Base-by-base conservation (phyloP, 2,113 vertebrate species). In the Calyptommatus sinebrachiatus region DNA sequence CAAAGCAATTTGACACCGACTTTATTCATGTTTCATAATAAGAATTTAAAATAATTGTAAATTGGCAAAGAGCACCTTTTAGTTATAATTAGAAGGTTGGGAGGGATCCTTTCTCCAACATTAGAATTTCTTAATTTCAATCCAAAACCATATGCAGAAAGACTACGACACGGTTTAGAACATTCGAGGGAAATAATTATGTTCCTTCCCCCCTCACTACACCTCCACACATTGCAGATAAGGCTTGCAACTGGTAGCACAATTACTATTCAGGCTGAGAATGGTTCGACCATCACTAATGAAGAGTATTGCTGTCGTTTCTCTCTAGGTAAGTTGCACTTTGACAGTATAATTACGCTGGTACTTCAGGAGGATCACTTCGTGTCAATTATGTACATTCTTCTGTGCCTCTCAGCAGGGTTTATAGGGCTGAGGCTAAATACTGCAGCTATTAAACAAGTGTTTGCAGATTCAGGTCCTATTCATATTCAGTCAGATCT, bases 21-120 rank as follows among this genome's bases (percentile, higher is more conserved):
- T 76, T 88, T 71, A 85, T 83, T 29, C 71, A 31, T 69, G 24
- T 2, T 87, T 92, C 81, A 78, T 84, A 87, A 85, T 84, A 77
- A 80, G 72, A 79, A 74, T 86, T 41, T 53, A 71, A 63, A n/a
- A 29, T 22, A 79, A 72, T 31, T 41, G 11, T 28, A 48, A 63
- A 79, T 48, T 72, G 63, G 41, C 60, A 63, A 41, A 71, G 41
- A 24, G 41, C 10, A 63, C 22, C 53, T 28, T 79, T 53, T 28
- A 18, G 63, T n/a, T 41, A 65, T 46, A 12, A 28, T 48, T 46
- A 65, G 24, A 48, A 65, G 62, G 53, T 57, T 57, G 53, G 45
- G n/a, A 66, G 50, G 31, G 12, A 45, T 28, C 45, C 24, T 65
- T n/a, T n/a, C 41, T 22, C 60, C 46, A 7, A 26, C 7, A 75